phyloP scores from a whole-genome alignment of 2,797 vertebrate species.

The Syngnathus acus region DNA sequence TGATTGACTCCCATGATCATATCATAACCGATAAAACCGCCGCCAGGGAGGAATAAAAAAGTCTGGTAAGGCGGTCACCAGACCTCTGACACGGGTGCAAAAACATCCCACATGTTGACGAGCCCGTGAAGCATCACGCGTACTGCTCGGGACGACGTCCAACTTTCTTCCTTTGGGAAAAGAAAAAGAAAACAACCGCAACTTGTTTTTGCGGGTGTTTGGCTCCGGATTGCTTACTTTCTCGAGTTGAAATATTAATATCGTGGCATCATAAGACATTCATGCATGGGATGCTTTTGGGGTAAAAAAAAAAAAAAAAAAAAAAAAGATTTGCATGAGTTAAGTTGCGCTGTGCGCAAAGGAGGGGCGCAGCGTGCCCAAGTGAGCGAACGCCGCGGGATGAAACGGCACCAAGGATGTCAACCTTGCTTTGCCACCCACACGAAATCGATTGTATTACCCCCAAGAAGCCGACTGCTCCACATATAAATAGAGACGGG shows the following conservation, averaged over 20 bases:
- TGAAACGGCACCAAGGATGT: slow-evolving; percentile 74
- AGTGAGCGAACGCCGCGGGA: slow-evolving; percentile 69
- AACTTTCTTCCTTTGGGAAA: slow-evolving; percentile 31
- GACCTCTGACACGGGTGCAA: slow-evolving; percentile 53
- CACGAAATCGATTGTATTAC: slow-evolving; percentile 86
- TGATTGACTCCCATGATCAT: neutral
- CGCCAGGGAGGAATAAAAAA: neutral
- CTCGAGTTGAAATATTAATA: neutral
- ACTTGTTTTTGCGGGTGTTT: neutral
- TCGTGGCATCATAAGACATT: neutral
- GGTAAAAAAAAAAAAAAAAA: neutral
- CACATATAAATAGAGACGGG: slow-evolving; percentile 79
- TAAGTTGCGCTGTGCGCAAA: slow-evolving; percentile 55
- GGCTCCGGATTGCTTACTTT: neutral
- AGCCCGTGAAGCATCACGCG: slow-evolving; percentile 44
- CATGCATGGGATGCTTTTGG: neutral
- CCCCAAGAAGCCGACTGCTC: slow-evolving; percentile 69
- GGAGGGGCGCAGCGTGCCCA: slow-evolving; percentile 67
- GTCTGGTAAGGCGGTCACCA: slow-evolving; percentile 56
- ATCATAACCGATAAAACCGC: neutral
- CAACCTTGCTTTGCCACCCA: slow-evolving; percentile 82
- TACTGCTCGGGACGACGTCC: slow-evolving; percentile 39
- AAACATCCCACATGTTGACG: slow-evolving; percentile 55
- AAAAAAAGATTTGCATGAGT: neutral
- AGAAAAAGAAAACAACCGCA: neutral